Evolutionary conservation across 2,888 invertebrate genomes (phyloP), one percentile per base, ranked within the genome.

Genomic region (Rotaria macrura): DNA sequence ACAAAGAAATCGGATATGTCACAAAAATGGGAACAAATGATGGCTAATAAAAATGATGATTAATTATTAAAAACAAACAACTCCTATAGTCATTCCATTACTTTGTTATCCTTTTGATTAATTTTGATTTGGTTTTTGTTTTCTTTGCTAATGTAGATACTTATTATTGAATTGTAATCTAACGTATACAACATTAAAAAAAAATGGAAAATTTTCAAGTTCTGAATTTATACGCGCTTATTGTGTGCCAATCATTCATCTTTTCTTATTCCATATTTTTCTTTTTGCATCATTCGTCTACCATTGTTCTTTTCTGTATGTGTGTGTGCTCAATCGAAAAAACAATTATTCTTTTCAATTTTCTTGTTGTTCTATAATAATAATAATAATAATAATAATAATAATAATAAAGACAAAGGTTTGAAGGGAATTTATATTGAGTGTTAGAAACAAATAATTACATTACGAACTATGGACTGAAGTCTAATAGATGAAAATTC

Each of bases 1-100:
- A 25, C 23, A 79, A 79, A 79, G 20, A 40, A 79, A 43, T 12
- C n/a, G 0, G 43, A 79, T 43, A 40, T 79, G 43, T 40, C 79
- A n/a, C 43, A 40, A 43, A 40, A 79, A 79, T 79, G 79, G 79
- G 79, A 79, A 79, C 79, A 79, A 43, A 79, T 43, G 79, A 43
- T 79, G 43, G 43, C 79, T 0, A 40, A 79, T 43, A 65, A 65
- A 65, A 65, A 3, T 20, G 65, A 65, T 65, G 65, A 65, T 38
- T 65, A 65, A 65, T 34, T 65, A 29, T 34, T 65, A 20, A 3
- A 65, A 20, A 65, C 34, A 34, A 29, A 65, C 29, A 2, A 34
- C 34, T 65, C 65, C 6, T 17, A 34, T 65, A 65, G 65, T 34
- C 65, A 65, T 34, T 65, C 34, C 29, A 34, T 65, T 34, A 7